phyloP scores from a whole-genome alignment of 1,140 invertebrate genomes.

The Aleiodes sp. region DNA sequence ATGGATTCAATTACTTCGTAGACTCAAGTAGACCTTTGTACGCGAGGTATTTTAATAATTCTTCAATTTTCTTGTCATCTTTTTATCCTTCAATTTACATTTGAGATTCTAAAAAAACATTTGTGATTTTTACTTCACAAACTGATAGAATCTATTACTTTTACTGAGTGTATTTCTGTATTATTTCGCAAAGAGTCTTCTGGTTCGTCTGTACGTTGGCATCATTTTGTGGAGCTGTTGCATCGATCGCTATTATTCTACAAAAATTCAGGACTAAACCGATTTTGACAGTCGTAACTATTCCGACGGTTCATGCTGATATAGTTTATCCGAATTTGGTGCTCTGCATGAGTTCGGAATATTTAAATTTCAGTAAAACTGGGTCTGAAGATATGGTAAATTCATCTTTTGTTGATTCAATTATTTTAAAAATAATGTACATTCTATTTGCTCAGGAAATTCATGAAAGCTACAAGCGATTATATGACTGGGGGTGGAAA shows the following conservation, averaged over 20 bases:
- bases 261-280: slow-evolving; percentile 83
- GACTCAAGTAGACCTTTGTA: slow-evolving; percentile 41
- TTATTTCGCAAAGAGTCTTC: slow-evolving; percentile 77
- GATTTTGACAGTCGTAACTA: slow-evolving; percentile 73
- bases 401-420: too few species aligned
- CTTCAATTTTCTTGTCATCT: too few species aligned
- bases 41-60: slow-evolving; percentile 47
- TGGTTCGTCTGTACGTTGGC: slow-evolving; percentile 77
- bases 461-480: too few species aligned
- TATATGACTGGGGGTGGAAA: too few species aligned
- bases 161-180: too few species aligned
- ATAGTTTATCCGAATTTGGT: slow-evolving; percentile 40
- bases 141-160: too few species aligned
- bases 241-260: slow-evolving; percentile 78
- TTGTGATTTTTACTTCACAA: too few species aligned
- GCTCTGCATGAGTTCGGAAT: slow-evolving; percentile 33
- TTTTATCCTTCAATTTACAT: too few species aligned
- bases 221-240: slow-evolving; percentile 72
- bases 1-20: slow-evolving; percentile 47
- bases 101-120: too few species aligned
- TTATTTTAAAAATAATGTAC: too few species aligned
- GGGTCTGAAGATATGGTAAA: too few species aligned
- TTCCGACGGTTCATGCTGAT: slow-evolving; percentile 17
- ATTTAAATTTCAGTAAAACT: slow-evolving; percentile 13
- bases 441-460: too few species aligned